phyloP scores from a whole-genome alignment of 2,797 vertebrate genomes.

The Natrix natrix region DNA sequence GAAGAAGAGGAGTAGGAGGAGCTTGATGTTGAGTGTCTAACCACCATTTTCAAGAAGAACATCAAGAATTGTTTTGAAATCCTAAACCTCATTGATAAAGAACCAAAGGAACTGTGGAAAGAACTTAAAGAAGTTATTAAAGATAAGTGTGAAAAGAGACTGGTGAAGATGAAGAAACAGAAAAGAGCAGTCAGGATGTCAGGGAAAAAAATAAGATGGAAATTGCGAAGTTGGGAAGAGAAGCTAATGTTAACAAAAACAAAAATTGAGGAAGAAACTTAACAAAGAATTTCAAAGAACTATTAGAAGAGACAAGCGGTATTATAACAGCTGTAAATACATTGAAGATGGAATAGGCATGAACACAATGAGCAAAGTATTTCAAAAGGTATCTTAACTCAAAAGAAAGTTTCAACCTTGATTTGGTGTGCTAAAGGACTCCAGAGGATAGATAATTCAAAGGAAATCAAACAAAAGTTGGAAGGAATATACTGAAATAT shows the following conservation, averaged over 20 bases:
- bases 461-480: neutral
- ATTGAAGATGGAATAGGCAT: neutral
- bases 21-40: neutral
- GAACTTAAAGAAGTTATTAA: neutral
- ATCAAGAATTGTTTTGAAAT: neutral
- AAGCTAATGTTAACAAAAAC: neutral
- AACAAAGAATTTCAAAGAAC: neutral
- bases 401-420: neutral
- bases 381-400: neutral
- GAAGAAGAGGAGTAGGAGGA: neutral
- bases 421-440: neutral
- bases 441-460: neutral
- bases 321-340: neutral
- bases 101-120: neutral
- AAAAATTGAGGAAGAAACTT: neutral
- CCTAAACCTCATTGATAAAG: neutral
- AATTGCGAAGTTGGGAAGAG: neutral
- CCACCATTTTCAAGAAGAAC: neutral
- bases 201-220: neutral
- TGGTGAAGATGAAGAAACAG: neutral
- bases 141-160: neutral
- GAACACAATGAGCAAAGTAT: neutral
- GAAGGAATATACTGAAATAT: neutral
- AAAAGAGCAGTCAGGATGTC: neutral
- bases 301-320: neutral